Conservation (phyloP, 1,140 invertebrate species). For the Theocolax elegans region DNA sequence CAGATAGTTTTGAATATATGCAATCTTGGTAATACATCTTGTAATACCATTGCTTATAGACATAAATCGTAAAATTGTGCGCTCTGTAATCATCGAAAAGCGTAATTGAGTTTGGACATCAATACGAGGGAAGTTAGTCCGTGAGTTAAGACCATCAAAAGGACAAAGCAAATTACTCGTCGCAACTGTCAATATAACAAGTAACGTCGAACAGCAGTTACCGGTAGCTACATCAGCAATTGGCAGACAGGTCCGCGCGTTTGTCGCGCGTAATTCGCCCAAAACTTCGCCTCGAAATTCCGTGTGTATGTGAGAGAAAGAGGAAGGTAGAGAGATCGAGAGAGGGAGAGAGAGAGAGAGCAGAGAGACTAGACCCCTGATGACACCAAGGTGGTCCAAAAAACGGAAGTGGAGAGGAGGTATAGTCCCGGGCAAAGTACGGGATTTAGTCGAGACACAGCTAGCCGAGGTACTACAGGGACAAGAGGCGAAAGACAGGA, state of each 20-base stretch:
- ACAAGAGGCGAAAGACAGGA: slow-evolving; percentile 39
- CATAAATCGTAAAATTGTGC: too few species aligned
- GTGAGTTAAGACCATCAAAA: too few species aligned
- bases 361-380: too few species aligned
- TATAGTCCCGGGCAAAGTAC: not conserved
- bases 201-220: not conserved
- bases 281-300: too few species aligned
- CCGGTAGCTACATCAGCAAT: not conserved
- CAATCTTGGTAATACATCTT: too few species aligned
- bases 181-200: not conserved
- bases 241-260: not conserved
- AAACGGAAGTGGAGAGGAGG: slow-evolving; percentile 8
- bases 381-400: not conserved
- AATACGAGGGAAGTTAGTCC: too few species aligned
- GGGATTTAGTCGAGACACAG: slow-evolving; percentile 37
- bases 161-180: not conserved
- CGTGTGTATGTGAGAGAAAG: not conserved
- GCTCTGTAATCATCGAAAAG: too few species aligned
- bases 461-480: slow-evolving; percentile 12
- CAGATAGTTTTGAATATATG: too few species aligned
- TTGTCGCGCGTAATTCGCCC: not conserved
- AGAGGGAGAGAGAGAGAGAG: slow-evolving; percentile 4
- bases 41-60: too few species aligned
- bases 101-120: too few species aligned
- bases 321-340: not conserved